phyloP scores from a whole-genome alignment of 2,113 vertebrate species.

The Tragelaphus strepsiceros region DNA sequence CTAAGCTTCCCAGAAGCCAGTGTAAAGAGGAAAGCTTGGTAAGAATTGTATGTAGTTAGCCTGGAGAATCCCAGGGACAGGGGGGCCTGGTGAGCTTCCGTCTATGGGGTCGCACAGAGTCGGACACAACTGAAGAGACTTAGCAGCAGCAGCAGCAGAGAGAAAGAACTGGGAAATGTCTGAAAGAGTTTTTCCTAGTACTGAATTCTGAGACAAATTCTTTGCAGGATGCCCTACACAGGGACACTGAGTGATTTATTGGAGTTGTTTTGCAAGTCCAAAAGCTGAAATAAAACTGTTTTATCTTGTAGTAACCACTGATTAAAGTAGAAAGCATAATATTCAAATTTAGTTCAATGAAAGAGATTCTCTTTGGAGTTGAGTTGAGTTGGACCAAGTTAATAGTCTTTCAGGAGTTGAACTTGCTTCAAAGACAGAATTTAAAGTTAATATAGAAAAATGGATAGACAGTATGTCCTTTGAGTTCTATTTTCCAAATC shows the following conservation, averaged over 20 bases:
- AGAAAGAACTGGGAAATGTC: not conserved
- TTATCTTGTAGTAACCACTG: not conserved
- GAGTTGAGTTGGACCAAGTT: not conserved
- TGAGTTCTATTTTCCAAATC: not conserved
- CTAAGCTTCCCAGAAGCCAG: not conserved
- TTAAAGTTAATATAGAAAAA: not conserved
- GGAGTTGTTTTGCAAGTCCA: not conserved
- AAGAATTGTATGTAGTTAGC: not conserved
- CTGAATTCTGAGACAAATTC: not conserved
- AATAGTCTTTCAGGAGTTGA: not conserved
- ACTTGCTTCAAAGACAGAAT: not conserved
- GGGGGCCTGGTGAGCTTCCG: no score
- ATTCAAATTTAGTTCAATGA: not conserved
- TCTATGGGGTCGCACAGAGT: no score
- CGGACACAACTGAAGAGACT: no score
- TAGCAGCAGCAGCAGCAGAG: not conserved
- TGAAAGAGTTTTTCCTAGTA: not conserved
- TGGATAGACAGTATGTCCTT: not conserved
- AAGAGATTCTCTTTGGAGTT: not conserved
- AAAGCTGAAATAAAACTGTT: not conserved
- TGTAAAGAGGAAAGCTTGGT: not conserved
- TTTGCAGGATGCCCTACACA: not conserved
- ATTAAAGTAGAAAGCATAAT: conserved; percentile 16
- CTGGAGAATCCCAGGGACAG: no score
- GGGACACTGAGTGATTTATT: not conserved